Evolutionary conservation across 2,888 invertebrate genomes (phyloP), one percentile per base, ranked within the genome.

Genomic region (Flexamia atlantica): DNA sequence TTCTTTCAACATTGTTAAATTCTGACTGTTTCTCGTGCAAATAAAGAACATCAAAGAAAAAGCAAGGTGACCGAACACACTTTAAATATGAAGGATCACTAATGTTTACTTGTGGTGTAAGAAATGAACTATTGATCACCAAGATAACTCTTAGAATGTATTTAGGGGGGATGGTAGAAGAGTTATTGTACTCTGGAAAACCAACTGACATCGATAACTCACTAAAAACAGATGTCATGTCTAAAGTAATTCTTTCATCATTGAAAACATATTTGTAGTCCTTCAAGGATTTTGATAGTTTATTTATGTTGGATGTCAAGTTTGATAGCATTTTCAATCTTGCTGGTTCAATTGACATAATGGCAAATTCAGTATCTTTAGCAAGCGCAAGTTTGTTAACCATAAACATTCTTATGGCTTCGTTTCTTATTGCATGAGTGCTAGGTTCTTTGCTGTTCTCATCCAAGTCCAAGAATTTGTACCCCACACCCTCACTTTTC

Each of bases 11-110:
- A 23, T 46, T 23, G n/a, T 70, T 70, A 17, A 70, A 70, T 20
- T 76, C 76, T 25, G 76, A 76, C 17, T 1, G 76, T 46, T 76
- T 76, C n/a, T 76, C 76, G 36, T 76, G 76, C 25, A 76, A 28
- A 76, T 76, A 76, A 50, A 76, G 28, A 1, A 76, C 50, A 50
- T 76, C 76, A 20, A 76, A 28, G 25, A 46, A 23, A 46, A 17
- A 76, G 30, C 12, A 46, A 28, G 76, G 76, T 28, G 76, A 76
- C 10, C 1, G 9, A 2, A 76, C 23, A 3, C 46, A 76, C 28
- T 76, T 76, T 28, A 28, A 20, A 14, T 76, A 76, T 40, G 50
- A 76, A 17, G 42, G 28, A 28, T 50, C 50, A 2, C n/a, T 50
- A 17, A 17, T 25, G 25, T 76, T 76, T 25, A 76, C 46, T 17